These are phyloP conservation scores for Xylocopa sonorina DNA, from an alignment of 1,140 invertebrate genomes.

Conservation along the genomic window DNA sequence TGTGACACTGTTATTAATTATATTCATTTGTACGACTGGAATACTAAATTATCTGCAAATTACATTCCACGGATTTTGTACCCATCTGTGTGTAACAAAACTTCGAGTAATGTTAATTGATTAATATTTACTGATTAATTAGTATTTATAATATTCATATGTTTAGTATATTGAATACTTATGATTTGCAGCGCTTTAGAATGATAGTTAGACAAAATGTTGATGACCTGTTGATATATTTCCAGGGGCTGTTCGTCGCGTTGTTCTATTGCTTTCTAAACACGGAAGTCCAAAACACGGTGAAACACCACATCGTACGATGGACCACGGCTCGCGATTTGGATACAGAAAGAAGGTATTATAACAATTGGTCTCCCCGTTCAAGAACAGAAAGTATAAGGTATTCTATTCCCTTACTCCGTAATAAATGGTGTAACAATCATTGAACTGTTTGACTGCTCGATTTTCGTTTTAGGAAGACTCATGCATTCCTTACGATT, in stretches of 20 bases:
- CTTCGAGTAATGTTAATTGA: too few species aligned
- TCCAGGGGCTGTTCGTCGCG: constrained; percentile 92
- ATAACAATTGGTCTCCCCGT: constrained; percentile 89
- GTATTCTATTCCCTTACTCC: constrained; percentile 76
- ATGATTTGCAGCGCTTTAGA: too few species aligned
- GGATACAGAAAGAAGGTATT: constrained; percentile 85
- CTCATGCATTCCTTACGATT: neutral
- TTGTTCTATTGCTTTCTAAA: constrained; percentile 96
- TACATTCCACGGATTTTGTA: neutral
- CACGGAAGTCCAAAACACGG: constrained; percentile 93
- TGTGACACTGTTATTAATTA: too few species aligned
- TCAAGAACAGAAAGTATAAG: constrained; percentile 91
- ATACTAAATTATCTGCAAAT: neutral
- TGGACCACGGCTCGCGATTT: constrained; percentile 87
- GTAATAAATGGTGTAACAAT: constrained; percentile 5
- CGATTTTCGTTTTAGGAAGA: neutral
- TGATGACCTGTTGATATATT: constrained; percentile 8
- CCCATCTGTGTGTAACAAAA: too few species aligned
- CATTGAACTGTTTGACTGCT: neutral
- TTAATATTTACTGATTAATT: too few species aligned
- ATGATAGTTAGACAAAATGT: too few species aligned
- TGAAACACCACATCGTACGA: constrained; percentile 90
- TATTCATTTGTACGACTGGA: neutral
- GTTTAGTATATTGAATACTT: too few species aligned
- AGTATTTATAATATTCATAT: too few species aligned